Conservation (phyloP, 2,888 invertebrate species). For the Apamea sordens region DNA sequence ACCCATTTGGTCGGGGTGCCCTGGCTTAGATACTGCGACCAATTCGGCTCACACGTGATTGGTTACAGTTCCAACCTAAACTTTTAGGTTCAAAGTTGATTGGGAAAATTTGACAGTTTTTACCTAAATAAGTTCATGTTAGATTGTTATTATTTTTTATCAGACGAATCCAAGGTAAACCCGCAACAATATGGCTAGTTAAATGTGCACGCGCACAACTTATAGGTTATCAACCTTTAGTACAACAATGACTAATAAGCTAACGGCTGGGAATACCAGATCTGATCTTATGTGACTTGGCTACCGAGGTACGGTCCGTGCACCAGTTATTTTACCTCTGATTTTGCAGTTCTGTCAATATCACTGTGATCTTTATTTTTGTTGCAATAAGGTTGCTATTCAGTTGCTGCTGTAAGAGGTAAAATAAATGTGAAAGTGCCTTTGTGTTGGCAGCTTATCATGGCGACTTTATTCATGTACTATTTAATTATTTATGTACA, state of each 20-base stretch:
- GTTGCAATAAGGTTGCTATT: too few relatives aligned
- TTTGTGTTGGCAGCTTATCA: neutral
- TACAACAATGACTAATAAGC: neutral
- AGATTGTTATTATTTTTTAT: conserved; percentile 19
- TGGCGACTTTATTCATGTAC: neutral
- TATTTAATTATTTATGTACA: neutral
- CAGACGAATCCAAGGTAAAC: neutral
- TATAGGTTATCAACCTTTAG: conserved; percentile 24
- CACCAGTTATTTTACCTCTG: too few relatives aligned
- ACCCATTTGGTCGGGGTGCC: too few relatives aligned
- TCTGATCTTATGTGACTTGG: neutral
- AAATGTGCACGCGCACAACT: neutral
- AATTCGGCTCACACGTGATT: too few relatives aligned
- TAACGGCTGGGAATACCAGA: neutral
- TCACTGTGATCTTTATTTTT: too few relatives aligned
- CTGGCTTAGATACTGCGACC: too few relatives aligned
- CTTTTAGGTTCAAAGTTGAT: too few relatives aligned
- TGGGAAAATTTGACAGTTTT: too few relatives aligned
- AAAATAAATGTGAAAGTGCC: too few relatives aligned
- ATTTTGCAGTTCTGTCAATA: too few relatives aligned
- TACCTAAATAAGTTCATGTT: conserved; percentile 1
- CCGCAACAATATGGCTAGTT: neutral
- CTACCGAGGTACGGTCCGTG: neutral
- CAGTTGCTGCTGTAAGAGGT: too few relatives aligned
- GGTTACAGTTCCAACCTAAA: too few relatives aligned